Evolutionary conservation across 2,888 invertebrate genomes (phyloP).

Genomic region (Caenorhabditis panamensis): DNA sequence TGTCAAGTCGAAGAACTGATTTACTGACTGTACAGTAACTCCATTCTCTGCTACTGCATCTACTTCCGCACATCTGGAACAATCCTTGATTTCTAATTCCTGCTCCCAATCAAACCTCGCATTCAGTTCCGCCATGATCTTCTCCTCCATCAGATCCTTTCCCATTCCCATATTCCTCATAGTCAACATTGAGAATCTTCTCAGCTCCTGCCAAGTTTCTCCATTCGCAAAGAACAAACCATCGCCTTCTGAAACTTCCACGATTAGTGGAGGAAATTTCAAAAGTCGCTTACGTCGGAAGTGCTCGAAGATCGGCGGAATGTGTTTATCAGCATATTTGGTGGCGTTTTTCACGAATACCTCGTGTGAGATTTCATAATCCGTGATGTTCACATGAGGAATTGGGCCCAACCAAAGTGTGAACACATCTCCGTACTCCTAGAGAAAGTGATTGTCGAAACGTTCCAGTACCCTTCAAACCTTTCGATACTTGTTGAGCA

Average conservation of each 20-base stretch:
- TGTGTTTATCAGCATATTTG: conserved; percentile 35
- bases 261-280: no score
- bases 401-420: conserved; percentile 55
- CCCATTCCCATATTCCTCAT: conserved; percentile 66
- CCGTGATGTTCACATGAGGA: conserved; percentile 40
- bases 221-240: conserved; percentile 51
- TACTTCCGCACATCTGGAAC: conserved; percentile 22
- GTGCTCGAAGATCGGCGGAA: conserved; percentile 20
- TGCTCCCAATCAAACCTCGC: conserved; percentile 1
- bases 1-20: conserved; percentile 32
- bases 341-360: conserved; percentile 43
- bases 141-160: conserved; percentile 59
- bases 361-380: conserved; percentile 41
- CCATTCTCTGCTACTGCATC: conserved; percentile 18
- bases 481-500: conserved; percentile 44
- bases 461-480: background rate
- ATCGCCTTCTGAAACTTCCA: conserved; percentile 36
- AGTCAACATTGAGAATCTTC: conserved; percentile 53
- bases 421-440: conserved; percentile 52
- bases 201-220: conserved; percentile 53
- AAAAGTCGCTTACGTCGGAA: conserved; percentile 31
- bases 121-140: conserved; percentile 58
- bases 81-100: background rate
- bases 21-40: background rate
- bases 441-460: background rate